Conservation (phyloP, 1,140 invertebrate genomes). For the Lepidostoma basale region DNA sequence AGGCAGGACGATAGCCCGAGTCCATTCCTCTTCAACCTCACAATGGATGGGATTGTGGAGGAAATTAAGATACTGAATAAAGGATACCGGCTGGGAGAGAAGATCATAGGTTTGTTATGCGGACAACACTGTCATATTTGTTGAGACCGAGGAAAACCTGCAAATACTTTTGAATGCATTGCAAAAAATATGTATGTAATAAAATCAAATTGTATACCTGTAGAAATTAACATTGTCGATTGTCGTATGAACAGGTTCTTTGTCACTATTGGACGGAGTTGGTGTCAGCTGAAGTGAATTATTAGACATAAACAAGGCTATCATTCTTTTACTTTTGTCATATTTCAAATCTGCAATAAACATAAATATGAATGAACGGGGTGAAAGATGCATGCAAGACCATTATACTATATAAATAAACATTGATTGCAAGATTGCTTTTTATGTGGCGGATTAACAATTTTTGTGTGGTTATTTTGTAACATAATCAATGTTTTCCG, state of each 20-base stretch:
- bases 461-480: not conserved
- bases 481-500: not conserved
- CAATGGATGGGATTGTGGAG: too few relatives aligned
- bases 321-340: not conserved
- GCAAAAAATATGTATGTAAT: not conserved
- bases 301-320: not conserved
- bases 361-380: not conserved
- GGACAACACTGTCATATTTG: too few relatives aligned
- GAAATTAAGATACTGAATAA: too few relatives aligned
- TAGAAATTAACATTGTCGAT: conserved; percentile 36
- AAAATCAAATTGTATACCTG: conserved; percentile 1
- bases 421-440: not conserved
- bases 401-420: not conserved
- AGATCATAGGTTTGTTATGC: too few relatives aligned
- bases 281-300: conserved; percentile 28
- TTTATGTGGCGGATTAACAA: not conserved
- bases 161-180: not conserved
- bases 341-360: conserved; percentile 17
- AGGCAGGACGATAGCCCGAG: too few relatives aligned
- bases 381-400: not conserved
- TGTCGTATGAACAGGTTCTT: not conserved
- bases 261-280: too few relatives aligned
- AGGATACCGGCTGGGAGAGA: too few relatives aligned
- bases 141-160: too few relatives aligned
- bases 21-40: too few relatives aligned